Base-by-base conservation (phyloP, 2,113 vertebrate genomes). In the Fregetta grallaria region DNA sequence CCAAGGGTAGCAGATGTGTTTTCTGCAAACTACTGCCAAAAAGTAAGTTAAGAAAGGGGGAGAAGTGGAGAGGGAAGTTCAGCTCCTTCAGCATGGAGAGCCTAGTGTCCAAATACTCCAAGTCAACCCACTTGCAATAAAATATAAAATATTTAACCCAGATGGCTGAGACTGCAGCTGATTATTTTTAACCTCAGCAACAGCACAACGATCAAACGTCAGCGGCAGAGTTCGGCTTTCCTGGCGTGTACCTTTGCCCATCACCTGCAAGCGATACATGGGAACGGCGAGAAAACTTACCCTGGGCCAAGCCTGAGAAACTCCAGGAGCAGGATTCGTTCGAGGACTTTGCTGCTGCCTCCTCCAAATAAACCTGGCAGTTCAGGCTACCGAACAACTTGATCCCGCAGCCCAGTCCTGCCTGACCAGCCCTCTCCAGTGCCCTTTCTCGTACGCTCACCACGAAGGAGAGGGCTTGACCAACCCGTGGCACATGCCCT, bases 1-100 rank as follows among this genome's bases (percentile, higher is more conserved):
- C 91, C 94, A 95, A 96, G 77, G 78, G 71, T 83, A 97, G 89
- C 93, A 97, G 92, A 96, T 86, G 52, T 95, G 86, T 91, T 96
- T 97, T 92, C 68, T 94, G 58, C 71, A 93, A 88, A 32, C 38
- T 82, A 42, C 63, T 92, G 91, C 89, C 91, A 97, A 93, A 86
- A 86, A 91, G 29, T 78, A 92, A 94, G 91, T 87, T 70, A 92
- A 91, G 70, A 70, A 92, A 91, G 53, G 13, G 45, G 15, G 47
- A 91, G 36, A 94, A 86, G 73, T 21, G 36, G 23, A 93, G 81
- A 78, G 36, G 27, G 52, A 92, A 96, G 81, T 90, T 88, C 87
- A 83, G 70, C 42, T 94, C 63, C 81, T 95, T 91, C 84, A 82
- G 14, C 59, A n/a, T 34, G 49, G 67, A 88, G 32, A 70, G 55